A percentile compares a stretch with the other conserved stretches of the same genome.
phyloP scores from a whole-genome alignment of 1,140 invertebrate genomes.

The Drosophila dunni region DNA sequence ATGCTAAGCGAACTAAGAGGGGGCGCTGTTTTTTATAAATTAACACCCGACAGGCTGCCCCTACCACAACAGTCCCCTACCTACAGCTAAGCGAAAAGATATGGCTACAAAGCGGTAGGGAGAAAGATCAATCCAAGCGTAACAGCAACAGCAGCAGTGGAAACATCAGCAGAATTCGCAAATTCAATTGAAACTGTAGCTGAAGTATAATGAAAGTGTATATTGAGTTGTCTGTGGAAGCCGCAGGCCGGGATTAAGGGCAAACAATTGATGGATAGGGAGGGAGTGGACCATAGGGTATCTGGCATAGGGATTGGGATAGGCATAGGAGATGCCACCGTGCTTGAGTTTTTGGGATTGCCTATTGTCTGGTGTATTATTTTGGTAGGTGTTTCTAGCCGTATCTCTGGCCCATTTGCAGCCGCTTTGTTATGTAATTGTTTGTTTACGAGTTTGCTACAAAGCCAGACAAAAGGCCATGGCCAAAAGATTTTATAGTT shows the following conservation, averaged over 20 bases:
- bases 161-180: conserved; percentile 28
- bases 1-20: conserved; percentile 10
- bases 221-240: conserved; percentile 62
- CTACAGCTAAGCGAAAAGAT: conserved; percentile 40
- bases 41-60: conserved; percentile 43
- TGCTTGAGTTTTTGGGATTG: conserved; percentile 57
- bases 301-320: conserved; percentile 15
- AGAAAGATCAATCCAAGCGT: conserved; percentile 61
- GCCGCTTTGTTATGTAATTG: conserved; percentile 75
- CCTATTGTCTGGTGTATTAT: conserved; percentile 62
- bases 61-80: neutral
- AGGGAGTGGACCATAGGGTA: no score
- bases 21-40: conserved; percentile 73
- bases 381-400: conserved; percentile 65
- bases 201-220: conserved; percentile 36
- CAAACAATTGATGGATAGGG: conserved; percentile 53
- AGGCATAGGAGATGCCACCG: conserved; percentile 62
- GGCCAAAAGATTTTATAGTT: conserved; percentile 70
- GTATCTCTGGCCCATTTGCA: conserved; percentile 57
- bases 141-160: conserved; percentile 30
- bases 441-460: conserved; percentile 77
- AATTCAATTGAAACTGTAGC: conserved; percentile 66
- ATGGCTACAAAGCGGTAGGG: conserved; percentile 28
- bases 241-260: conserved; percentile 73
- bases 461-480: conserved; percentile 73